Conservation (phyloP, 2,888 invertebrate genomes). For the Agrochola lychnidis region DNA sequence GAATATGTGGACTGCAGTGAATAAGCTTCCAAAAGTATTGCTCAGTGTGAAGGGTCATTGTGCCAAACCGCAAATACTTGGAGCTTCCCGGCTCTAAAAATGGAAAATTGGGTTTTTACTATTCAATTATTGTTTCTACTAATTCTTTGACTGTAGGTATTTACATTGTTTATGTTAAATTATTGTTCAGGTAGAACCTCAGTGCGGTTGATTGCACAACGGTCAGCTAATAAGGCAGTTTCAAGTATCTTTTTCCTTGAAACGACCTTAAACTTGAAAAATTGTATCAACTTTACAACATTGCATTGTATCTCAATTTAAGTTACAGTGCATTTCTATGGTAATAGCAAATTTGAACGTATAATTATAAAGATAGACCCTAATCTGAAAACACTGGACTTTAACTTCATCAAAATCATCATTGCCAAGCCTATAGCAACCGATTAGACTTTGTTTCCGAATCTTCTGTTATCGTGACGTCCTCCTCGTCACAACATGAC, state of each 20-base stretch:
- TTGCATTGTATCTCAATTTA: not conserved
- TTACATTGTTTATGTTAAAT: conserved; percentile 19
- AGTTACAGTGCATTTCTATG: not conserved
- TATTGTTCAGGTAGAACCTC: not conserved
- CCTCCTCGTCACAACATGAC: conserved; percentile 18
- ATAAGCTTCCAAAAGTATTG: conserved; percentile 17
- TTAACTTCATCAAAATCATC: not conserved
- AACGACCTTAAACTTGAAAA: conserved; percentile 4
- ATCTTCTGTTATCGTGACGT: conserved; percentile 20
- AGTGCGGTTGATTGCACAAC: not conserved
- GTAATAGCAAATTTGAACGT: not conserved
- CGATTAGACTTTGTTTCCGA: conserved; percentile 5
- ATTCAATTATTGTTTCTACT: not conserved
- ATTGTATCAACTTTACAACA: not conserved
- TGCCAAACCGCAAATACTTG: conserved; percentile 42
- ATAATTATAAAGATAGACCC: not conserved
- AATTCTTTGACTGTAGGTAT: conserved; percentile 2
- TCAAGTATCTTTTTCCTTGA: not conserved
- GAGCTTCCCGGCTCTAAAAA: conserved; percentile 23
- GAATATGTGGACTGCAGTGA: conserved; percentile 27
- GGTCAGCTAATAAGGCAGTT: not conserved
- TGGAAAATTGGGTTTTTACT: conserved; percentile 35
- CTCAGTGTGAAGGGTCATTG: conserved; percentile 28
- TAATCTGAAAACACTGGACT: not conserved
- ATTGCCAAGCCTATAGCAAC: not conserved